Evolutionary conservation across 2,888 invertebrate species (phyloP).

Genomic region (Nasonovia ribisnigri): DNA sequence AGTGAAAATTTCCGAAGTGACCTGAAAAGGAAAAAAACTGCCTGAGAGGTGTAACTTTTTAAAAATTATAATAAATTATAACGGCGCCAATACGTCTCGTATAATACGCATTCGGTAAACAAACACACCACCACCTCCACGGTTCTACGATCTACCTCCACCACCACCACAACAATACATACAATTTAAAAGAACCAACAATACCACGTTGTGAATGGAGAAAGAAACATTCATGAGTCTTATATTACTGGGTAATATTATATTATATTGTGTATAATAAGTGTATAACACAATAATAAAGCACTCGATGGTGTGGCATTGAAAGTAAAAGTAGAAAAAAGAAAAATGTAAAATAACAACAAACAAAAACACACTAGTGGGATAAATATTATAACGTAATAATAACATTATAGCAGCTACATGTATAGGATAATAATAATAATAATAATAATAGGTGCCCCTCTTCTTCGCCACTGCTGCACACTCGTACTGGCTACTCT

Average conservation of each 20-base stretch:
- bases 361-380: background rate
- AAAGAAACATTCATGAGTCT: background rate
- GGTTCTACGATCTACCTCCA: background rate
- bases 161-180: background rate
- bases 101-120: background rate
- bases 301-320: conserved; percentile 21
- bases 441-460: background rate
- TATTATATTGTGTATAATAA: background rate
- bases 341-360: conserved; percentile 18
- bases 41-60: background rate
- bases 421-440: background rate
- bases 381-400: background rate
- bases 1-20: background rate
- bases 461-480: background rate
- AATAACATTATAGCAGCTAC: background rate
- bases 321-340: conserved; percentile 56
- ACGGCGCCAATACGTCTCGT: background rate
- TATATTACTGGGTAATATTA: background rate
- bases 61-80: background rate
- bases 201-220: background rate
- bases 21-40: background rate
- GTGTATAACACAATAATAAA: background rate
- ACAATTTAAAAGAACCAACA: background rate
- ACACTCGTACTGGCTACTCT: background rate
- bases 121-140: background rate